phyloP scores from a whole-genome alignment of 2,888 invertebrate species.

The Zele albiditarsus region DNA sequence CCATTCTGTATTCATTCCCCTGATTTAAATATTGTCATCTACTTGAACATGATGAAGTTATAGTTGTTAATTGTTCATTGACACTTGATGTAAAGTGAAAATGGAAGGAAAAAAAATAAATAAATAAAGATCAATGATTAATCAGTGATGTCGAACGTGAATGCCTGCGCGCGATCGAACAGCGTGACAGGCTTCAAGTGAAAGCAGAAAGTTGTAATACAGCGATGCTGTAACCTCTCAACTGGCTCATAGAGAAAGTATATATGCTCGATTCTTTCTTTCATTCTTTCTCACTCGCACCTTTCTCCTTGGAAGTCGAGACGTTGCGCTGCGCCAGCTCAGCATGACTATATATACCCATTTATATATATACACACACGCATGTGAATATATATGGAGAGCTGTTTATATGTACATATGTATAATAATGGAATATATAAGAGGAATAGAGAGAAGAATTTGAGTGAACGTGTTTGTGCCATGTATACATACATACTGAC shows the following conservation, averaged over 20 bases:
- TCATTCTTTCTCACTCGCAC: slow-evolving; percentile 67
- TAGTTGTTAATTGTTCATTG: too few species aligned
- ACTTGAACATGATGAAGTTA: too few species aligned
- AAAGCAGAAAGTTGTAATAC: slow-evolving; percentile 71
- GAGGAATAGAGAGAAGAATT: background rate
- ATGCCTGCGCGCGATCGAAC: slow-evolving; percentile 46
- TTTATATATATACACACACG: background rate
- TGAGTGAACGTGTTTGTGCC: background rate
- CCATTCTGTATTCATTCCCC: too few species aligned
- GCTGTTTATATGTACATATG: background rate
- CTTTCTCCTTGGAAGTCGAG: slow-evolving; percentile 59
- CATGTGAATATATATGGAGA: background rate
- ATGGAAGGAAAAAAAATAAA: background rate
- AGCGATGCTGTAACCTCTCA: slow-evolving; percentile 53
- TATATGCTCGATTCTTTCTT: background rate
- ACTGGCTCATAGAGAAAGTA: slow-evolving; percentile 66
- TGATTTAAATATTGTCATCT: too few species aligned
- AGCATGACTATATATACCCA: background rate
- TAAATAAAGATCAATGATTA: slow-evolving; percentile 2
- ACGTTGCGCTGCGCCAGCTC: slow-evolving; percentile 32
- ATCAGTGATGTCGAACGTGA: slow-evolving; percentile 19
- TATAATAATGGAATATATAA: background rate
- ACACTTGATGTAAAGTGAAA: too few species aligned
- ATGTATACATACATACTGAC: background rate
- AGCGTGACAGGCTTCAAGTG: slow-evolving; percentile 60